Conservation (phyloP, 2,888 invertebrate species). For the Andrena bucephala region DNA sequence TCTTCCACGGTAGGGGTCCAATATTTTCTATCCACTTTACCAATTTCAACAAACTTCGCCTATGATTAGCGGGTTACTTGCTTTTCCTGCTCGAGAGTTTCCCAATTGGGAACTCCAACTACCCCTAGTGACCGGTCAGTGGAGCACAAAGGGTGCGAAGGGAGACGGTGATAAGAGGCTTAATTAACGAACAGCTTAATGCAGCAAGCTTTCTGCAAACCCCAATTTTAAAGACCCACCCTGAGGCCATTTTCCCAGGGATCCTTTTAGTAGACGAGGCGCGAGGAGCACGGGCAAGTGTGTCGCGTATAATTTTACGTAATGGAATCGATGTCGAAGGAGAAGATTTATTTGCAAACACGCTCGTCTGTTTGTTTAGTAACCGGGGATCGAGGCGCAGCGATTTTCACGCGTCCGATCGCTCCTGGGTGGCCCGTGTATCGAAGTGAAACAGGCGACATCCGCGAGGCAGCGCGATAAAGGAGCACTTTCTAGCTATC, state of each 20-base stretch:
- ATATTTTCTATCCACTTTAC: not conserved
- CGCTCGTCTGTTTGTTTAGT: not conserved
- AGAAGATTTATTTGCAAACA: not conserved
- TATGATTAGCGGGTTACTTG: no score
- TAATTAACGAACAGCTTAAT: constrained; percentile 28
- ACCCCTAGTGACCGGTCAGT: constrained; percentile 1
- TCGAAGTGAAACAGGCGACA: not conserved
- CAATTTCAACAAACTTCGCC: not conserved
- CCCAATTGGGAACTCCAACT: constrained; percentile 1
- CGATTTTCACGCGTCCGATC: not conserved
- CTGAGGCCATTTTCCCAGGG: not conserved
- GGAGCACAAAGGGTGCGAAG: not conserved
- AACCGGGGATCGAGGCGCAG: not conserved
- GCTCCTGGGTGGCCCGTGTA: not conserved
- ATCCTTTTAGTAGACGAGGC: not conserved
- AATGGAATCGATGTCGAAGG: not conserved
- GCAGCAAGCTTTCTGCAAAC: constrained; percentile 18
- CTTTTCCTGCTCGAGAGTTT: not conserved
- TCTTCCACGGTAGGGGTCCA: not conserved
- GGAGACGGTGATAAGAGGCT: constrained; percentile 17
- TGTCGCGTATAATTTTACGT: constrained; percentile 9
- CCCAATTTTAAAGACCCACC: not conserved
- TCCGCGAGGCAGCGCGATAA: constrained; percentile 26
- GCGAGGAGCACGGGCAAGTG: constrained; percentile 2
- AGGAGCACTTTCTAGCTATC: constrained; percentile 53